Percentiles rank a stretch among this genome's conserved stretches.
These are phyloP conservation scores for Hipposideros larvatus DNA, from an alignment of 2,797 vertebrate species.

Conservation along the genomic window DNA sequence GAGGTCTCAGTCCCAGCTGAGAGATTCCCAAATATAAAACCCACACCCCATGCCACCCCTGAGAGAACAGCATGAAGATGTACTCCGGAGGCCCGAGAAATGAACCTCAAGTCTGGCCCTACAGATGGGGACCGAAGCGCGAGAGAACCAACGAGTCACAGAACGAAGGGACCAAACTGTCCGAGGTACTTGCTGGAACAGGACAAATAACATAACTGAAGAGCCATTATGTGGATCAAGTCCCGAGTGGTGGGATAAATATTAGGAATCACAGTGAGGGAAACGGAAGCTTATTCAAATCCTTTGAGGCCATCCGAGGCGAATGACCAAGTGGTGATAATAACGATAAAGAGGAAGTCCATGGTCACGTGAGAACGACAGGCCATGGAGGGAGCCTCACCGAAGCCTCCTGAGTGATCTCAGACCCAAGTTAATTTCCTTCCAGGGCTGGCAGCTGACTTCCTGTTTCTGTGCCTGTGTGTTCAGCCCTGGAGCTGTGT, in stretches of 20 bases:
- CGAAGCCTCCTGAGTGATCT: rapidly evolving
- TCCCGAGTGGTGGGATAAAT: rapidly evolving
- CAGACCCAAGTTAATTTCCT: neutral
- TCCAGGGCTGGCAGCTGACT: neutral
- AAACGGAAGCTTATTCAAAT: rapidly evolving
- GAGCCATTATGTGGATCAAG: rapidly evolving
- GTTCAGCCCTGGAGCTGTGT: neutral
- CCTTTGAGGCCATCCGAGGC: neutral
- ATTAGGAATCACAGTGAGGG: rapidly evolving
- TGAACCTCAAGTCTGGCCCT: neutral
- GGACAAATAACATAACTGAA: rapidly evolving
- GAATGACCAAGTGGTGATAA: rapidly evolving
- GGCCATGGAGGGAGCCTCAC: rapidly evolving
- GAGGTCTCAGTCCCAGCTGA: rapidly evolving
- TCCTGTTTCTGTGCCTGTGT: neutral
- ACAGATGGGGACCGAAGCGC: rapidly evolving
- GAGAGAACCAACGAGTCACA: neutral
- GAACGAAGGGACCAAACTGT: rapidly evolving
- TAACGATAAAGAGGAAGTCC: rapidly evolving
- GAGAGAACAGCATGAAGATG: neutral
- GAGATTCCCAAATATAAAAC: neutral
- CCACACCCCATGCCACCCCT: neutral
- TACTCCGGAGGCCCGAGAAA: rapidly evolving
- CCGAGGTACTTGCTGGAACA: rapidly evolving
- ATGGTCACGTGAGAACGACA: rapidly evolving